Evolutionary conservation across 2,888 invertebrate species (phyloP).

Genomic region (Erebia aethiops): DNA sequence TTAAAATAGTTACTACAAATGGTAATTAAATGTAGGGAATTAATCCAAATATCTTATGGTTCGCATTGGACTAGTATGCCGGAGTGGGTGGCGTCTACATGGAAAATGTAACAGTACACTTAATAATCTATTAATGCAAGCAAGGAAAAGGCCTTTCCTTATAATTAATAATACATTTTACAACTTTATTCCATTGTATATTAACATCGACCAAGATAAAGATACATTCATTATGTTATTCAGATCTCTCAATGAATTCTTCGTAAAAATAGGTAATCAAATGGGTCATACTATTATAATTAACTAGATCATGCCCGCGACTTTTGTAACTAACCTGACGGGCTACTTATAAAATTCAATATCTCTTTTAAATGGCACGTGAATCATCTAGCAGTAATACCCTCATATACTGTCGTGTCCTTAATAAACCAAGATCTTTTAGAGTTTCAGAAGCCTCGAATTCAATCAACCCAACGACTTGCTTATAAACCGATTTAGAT

Average conservation of each 20-base stretch:
- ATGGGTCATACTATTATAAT: background rate
- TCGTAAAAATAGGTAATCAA: background rate
- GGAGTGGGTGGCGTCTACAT: conserved; percentile 15
- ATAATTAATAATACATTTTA: conserved; percentile 17
- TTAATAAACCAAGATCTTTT: too few species aligned
- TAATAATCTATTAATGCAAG: conserved; percentile 25
- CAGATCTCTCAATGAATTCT: background rate
- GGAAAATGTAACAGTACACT: conserved; percentile 19
- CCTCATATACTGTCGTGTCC: too few species aligned
- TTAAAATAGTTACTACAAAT: background rate
- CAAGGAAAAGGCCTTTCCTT: conserved; percentile 16
- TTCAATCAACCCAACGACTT: too few species aligned
- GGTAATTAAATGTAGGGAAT: conserved; percentile 8
- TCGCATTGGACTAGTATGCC: background rate
- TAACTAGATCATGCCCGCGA: too few species aligned
- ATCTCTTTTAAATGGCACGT: too few species aligned
- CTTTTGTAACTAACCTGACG: too few species aligned
- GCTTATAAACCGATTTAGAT: too few species aligned
- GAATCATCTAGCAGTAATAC: too few species aligned
- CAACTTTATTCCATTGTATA: conserved; percentile 13
- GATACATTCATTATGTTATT: background rate
- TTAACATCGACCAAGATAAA: background rate
- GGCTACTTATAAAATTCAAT: too few species aligned
- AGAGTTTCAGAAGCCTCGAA: too few species aligned
- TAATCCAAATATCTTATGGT: conserved; percentile 1